phyloP scores from a whole-genome alignment of 1,140 invertebrate species.

The Caenorhabditis latens region DNA sequence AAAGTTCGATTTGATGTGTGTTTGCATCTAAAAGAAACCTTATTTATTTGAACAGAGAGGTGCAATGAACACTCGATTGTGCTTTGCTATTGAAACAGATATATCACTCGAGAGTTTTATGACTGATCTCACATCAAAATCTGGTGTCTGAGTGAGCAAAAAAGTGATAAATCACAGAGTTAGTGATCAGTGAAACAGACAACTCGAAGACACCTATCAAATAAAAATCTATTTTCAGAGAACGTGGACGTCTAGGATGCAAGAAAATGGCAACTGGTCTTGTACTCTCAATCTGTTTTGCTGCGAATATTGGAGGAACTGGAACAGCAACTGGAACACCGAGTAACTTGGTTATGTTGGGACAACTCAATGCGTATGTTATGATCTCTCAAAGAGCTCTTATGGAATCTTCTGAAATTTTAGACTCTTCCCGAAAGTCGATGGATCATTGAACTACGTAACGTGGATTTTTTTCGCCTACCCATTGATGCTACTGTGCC shows the following conservation, averaged over 20 bases:
- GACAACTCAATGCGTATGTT: slow-evolving; percentile 67
- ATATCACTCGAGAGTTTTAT: background rate
- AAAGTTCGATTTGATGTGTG: background rate
- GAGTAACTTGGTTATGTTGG: slow-evolving; percentile 78
- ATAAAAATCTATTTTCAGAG: slow-evolving; percentile 30
- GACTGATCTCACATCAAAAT: slow-evolving; percentile 25
- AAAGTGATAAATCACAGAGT: background rate
- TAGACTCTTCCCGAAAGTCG: slow-evolving; percentile 67
- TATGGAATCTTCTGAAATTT: background rate
- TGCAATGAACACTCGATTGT: slow-evolving; percentile 22
- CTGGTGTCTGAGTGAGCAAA: background rate
- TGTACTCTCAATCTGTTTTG: slow-evolving; percentile 72
- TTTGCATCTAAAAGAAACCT: background rate
- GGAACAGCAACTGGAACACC: slow-evolving; percentile 79
- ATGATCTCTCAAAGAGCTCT: background rate
- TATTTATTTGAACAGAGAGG: slow-evolving; percentile 34
- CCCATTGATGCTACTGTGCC: slow-evolving; percentile 77
- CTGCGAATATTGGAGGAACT: slow-evolving; percentile 79
- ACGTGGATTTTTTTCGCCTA: slow-evolving; percentile 79
- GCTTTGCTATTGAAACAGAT: background rate
- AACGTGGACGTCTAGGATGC: slow-evolving; percentile 58
- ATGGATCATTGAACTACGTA: slow-evolving; percentile 78
- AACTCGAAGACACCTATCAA: no score
- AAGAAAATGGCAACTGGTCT: slow-evolving; percentile 67
- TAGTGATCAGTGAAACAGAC: background rate